Base-by-base conservation (phyloP, 2,888 invertebrate species). In the Sipha maydis region DNA sequence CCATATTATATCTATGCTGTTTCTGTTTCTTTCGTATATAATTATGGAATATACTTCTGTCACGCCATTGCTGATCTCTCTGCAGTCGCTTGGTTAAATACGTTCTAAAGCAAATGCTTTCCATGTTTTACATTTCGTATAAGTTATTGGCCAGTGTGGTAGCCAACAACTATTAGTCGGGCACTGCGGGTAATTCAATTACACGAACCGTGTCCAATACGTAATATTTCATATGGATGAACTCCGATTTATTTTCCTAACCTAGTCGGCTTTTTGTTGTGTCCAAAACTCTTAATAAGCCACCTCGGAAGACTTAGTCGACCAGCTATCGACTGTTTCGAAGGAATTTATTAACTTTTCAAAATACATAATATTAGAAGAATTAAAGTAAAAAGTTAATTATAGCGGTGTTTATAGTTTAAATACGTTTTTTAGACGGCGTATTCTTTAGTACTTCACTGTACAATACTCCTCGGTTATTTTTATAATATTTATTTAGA, bases 111-210 rank as follows among this genome's bases (percentile, higher is more conserved):
- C 2, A 28, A 77, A 77, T 28, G 28, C 8, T 48, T 28, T 77
- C 28, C 48, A 48, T 48, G 77, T 77, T 77, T 77, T 77, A 77
- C 48, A 28, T 48, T 77, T 28, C 28, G 28, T 48, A 48, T 77
- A 48, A 77, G 77, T 77, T 77, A 77, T 48, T 77, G 28, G 17
- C 48, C 56, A 34, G 11, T 7, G 5, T 56, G 14, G 78, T 78
- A 78, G 56, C 56, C 78, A 31, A 31, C 78, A 31, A 56, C 61
- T 79, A 79, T 56, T 79, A 77, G 41, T 19, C 3, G 34, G 56
- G 34, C 78, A 79, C 78, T 31, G 34, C 34, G 34, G 56, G 56
- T 56, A 79, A 79, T 79, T 79, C 31, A 79, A 79, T 79, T 56
- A 79, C 56, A 56, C 28, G 31, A 56, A 31, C 78, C 78, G 34